Conservation (phyloP, 1,140 invertebrate species). For the Drosophila littoralis region DNA sequence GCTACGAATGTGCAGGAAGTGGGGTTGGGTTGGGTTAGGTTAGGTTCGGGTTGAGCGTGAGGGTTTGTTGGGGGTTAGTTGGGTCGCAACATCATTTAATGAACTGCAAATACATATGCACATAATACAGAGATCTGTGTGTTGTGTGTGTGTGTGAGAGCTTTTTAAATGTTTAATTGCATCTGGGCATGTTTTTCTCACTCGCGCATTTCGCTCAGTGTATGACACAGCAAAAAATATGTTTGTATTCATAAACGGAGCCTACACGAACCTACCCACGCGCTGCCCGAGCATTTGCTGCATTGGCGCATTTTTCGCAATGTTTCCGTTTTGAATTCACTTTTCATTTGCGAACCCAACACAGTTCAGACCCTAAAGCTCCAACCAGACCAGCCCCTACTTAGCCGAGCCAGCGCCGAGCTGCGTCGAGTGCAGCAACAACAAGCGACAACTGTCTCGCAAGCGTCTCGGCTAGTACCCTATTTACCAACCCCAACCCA, state of each 20-base stretch:
- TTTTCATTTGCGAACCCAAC: constrained; percentile 54
- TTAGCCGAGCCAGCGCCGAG: constrained; percentile 33
- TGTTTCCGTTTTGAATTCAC: constrained; percentile 81
- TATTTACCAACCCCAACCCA: constrained; percentile 9
- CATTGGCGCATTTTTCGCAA: constrained; percentile 80
- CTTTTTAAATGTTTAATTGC: constrained; percentile 57
- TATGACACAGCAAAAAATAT: constrained; percentile 17
- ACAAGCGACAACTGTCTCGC: constrained; percentile 62
- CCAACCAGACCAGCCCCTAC: neutral
- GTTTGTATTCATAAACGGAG: constrained; percentile 23
- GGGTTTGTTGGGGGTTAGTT: neutral
- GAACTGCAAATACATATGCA: constrained; percentile 47
- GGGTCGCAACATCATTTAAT: constrained; percentile 46
- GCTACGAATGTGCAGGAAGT: constrained; percentile 31
- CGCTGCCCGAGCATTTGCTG: constrained; percentile 59
- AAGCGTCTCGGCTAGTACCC: constrained; percentile 61
- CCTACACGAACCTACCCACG: constrained; percentile 34
- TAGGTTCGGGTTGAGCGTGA: neutral
- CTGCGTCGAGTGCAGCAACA: constrained; percentile 49
- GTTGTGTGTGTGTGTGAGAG: constrained; percentile 3
- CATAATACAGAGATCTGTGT: neutral
- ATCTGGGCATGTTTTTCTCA: constrained; percentile 28
- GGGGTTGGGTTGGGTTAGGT: neutral
- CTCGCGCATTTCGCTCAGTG: constrained; percentile 46
- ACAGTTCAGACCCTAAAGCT: neutral